phyloP scores from a whole-genome alignment of 2,888 invertebrate species.

The Nasonovia ribisnigri region DNA sequence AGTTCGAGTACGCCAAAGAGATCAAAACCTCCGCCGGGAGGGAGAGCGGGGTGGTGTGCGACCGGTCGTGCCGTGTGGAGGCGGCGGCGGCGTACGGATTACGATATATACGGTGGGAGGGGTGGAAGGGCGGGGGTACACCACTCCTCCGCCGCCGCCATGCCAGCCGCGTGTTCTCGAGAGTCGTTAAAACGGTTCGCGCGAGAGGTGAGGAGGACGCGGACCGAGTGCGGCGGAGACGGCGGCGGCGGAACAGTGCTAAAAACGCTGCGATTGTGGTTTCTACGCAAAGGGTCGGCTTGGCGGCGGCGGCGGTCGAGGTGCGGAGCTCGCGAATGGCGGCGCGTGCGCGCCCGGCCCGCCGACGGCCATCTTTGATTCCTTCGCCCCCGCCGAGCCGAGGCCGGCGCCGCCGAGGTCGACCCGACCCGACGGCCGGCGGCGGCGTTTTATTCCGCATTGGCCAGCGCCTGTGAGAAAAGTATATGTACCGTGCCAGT shows the following conservation, averaged over 20 bases:
- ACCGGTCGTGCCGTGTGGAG: not conserved
- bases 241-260: not conserved
- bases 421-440: not conserved
- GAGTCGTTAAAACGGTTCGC: slow-evolving; percentile 50
- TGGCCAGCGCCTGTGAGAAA: not conserved
- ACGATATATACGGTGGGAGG: not conserved
- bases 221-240: not conserved
- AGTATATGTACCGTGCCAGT: not conserved
- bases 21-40: not conserved
- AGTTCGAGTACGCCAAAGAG: slow-evolving; percentile 4
- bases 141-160: not conserved
- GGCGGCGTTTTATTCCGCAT: slow-evolving; percentile 11
- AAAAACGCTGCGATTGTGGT: slow-evolving; percentile 54
- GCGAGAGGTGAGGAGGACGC: not conserved
- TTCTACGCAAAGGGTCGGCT: slow-evolving; percentile 20
- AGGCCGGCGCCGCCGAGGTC: not conserved
- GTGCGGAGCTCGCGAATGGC: not conserved
- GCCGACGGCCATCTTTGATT: slow-evolving; percentile 58
- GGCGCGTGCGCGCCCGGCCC: slow-evolving; percentile 32
- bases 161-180: slow-evolving; percentile 37
- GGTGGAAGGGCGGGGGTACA: not conserved
- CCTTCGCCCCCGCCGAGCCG: slow-evolving; percentile 41
- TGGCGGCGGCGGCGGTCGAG: not conserved
- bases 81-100: not conserved
- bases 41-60: not conserved